Conservation (phyloP, 2,888 invertebrate genomes). For the Syrphus vitripennis region DNA sequence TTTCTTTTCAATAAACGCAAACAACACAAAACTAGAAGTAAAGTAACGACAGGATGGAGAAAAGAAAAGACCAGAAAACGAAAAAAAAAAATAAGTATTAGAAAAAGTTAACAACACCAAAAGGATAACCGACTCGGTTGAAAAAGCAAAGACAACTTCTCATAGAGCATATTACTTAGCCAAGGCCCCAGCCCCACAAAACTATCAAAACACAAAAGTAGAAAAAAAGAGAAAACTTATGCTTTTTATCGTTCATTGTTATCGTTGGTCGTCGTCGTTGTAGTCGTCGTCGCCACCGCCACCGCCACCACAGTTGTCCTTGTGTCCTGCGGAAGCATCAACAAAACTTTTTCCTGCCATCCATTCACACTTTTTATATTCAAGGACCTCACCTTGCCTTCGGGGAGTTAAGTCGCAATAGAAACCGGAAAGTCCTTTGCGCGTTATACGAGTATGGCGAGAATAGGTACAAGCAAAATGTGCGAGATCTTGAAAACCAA, state of each 20-base stretch:
- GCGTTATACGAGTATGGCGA: neutral
- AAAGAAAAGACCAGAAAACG: neutral
- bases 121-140: neutral
- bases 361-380: conserved; percentile 10
- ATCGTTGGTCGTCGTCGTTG: neutral
- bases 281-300: neutral
- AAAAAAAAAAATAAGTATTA: neutral
- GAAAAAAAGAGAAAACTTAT: conserved; percentile 37
- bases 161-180: conserved; percentile 7
- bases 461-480: neutral
- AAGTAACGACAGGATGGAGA: neutral
- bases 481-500: conserved; percentile 47
- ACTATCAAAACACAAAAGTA: conserved; percentile 35
- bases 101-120: conserved; percentile 17
- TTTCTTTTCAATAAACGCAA: conserved; percentile 63
- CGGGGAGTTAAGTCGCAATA: neutral
- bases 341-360: conserved; percentile 40
- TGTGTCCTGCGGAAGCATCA: conserved; percentile 45
- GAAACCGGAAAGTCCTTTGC: conserved; percentile 11
- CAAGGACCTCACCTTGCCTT: neutral
- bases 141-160: conserved; percentile 21
- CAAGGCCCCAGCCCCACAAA: conserved; percentile 1
- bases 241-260: conserved; percentile 53
- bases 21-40: conserved; percentile 8
- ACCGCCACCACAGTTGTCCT: conserved; percentile 28